Base-by-base conservation (phyloP, 2,797 vertebrate species). In the Pelodytes ibericus region DNA sequence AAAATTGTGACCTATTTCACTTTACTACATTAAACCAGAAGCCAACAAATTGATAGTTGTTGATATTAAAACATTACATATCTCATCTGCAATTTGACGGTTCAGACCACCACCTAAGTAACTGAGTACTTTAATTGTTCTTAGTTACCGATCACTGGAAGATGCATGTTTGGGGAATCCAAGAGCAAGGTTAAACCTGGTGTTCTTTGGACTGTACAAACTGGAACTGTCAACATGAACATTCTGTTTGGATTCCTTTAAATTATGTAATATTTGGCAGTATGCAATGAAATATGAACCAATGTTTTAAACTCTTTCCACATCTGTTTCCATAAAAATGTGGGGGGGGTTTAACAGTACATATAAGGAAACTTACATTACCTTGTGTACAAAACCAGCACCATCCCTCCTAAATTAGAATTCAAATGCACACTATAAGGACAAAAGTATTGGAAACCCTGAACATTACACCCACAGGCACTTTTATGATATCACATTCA, bases 191-290 rank as follows among this genome's bases (percentile, higher is more conserved):
- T 60, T 51, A 61, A 47, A 36, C 39, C 24, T 30, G n/a, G 29
- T 60, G 64, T 75, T 51, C 64, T 68, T 61, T 75, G 64, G 20
- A 51, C 22, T 31, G 73, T 68, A 68, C 73, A 51, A 24, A 3
- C 16, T 61, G 73, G 16, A 68, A 68, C 20, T 27, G 64, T 75
- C 39, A 61, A 68, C 24, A 24, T 51, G 64, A 68, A 75, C 73
- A 68, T 51, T 60, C 13, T 67, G 72, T 36, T n/a, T 31, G 20
- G 56, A 49, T 59, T 16, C 15, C 20, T 49, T 29, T 29, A 67
- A 53, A 13, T 67, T 75, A 27, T 33, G 41, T 59, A 68, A 74
- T 41, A 26, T 67, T 49, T 75, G 63, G 63, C 63, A 66, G 22
- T 3, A 29, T 15, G 44, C 44, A 56, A 4, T 29, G 24, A 63